These are phyloP conservation scores for Ligdia adustata DNA, from an alignment of 2,888 invertebrate genomes.

Conservation along the genomic window DNA sequence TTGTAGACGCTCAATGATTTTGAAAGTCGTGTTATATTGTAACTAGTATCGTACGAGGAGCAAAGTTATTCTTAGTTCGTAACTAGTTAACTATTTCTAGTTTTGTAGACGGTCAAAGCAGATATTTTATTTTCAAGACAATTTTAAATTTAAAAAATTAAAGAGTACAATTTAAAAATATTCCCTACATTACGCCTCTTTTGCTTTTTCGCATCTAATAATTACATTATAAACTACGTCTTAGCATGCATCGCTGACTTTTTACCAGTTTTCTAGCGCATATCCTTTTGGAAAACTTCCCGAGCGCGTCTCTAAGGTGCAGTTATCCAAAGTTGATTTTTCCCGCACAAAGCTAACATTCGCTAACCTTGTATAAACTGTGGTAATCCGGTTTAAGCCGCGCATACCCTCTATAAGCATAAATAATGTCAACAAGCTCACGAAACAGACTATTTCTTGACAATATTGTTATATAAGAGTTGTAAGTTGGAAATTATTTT, in stretches of 20 bases:
- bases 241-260: constrained; percentile 6
- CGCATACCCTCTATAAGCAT: constrained; percentile 13
- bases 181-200: no score
- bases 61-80: no score
- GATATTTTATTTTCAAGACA: no score
- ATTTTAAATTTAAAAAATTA: no score
- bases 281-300: constrained; percentile 11
- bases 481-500: no score
- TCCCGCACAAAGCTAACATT: constrained; percentile 18
- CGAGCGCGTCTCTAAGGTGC: constrained; percentile 14
- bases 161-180: no score
- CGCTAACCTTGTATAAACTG: constrained; percentile 12
- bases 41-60: no score
- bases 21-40: no score
- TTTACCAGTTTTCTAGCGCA: constrained; percentile 3
- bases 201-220: no score
- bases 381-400: constrained; percentile 15
- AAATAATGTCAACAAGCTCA: constrained; percentile 20
- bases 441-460: constrained; percentile 13
- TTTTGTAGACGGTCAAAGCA: no score
- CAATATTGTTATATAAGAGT: not conserved
- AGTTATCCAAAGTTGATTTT: constrained; percentile 28
- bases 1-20: no score
- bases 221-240: constrained; percentile 3
- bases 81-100: no score